Conservation (phyloP, 2,888 invertebrate genomes). For the Athalia cordata region DNA sequence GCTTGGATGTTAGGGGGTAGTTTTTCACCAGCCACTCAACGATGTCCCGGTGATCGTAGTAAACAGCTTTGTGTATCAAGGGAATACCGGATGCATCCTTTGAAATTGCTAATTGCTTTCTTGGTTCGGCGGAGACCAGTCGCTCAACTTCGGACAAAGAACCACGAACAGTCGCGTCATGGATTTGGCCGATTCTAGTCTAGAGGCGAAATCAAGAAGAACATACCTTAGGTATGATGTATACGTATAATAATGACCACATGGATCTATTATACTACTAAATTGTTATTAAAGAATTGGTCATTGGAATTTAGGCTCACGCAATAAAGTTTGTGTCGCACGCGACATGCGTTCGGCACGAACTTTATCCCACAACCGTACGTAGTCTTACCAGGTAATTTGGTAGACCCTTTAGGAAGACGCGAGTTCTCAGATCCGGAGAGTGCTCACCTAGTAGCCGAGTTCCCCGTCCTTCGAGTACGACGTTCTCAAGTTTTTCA, state of each 20-base stretch:
- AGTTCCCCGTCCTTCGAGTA: conserved; percentile 82
- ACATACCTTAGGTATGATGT: not conserved
- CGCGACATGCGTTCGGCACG: no score
- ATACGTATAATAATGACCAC: no score
- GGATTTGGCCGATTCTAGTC: conserved; percentile 85
- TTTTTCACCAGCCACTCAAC: conserved; percentile 82
- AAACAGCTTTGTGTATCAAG: conserved; percentile 87
- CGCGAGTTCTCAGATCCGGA: conserved; percentile 78
- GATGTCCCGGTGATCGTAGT: conserved; percentile 83
- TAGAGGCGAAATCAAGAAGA: conserved; percentile 56
- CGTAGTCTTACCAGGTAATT: conserved; percentile 78
- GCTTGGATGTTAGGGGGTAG: conserved; percentile 80
- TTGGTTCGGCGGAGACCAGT: conserved; percentile 70
- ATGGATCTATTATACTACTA: no score
- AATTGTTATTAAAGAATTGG: not conserved
- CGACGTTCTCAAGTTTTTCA: conserved; percentile 80
- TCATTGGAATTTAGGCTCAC: not conserved
- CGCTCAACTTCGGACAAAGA: conserved; percentile 81
- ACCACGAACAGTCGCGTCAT: conserved; percentile 85
- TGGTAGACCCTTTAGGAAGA: conserved; percentile 81
- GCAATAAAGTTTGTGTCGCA: no score
- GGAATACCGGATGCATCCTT: conserved; percentile 84
- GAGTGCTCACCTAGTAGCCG: conserved; percentile 81
- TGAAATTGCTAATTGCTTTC: conserved; percentile 77
- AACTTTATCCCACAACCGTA: no score